Percentiles rank a stretch among this genome's conserved stretches.
phyloP scores from a whole-genome alignment of 2,113 vertebrate genomes.

The Xenopus borealis region DNA sequence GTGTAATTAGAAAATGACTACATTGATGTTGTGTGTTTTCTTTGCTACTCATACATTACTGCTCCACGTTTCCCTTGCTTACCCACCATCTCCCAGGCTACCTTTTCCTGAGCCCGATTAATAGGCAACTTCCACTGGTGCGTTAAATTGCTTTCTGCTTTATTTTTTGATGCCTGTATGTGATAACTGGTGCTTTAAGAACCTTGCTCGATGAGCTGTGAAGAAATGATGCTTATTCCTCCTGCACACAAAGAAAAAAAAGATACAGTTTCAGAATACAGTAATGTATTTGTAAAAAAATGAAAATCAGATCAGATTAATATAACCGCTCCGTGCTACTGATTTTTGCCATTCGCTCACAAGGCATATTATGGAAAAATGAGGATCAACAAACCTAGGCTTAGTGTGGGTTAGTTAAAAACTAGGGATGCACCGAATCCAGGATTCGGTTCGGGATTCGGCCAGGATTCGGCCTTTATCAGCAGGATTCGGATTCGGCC shows the following conservation, averaged over 20 bases:
- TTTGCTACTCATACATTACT: constrained; percentile 80
- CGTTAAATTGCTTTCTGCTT: constrained; percentile 94
- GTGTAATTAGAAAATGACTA: constrained; percentile 74
- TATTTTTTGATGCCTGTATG: constrained; percentile 46
- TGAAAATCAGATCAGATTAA: constrained; percentile 24
- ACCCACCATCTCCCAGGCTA: constrained; percentile 72
- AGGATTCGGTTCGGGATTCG: too few relatives aligned
- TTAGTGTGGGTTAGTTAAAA: too few relatives aligned
- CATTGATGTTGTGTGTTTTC: constrained; percentile 75
- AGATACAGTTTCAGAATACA: background rate
- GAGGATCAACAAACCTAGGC: background rate
- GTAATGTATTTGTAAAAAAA: background rate
- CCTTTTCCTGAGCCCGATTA: constrained; percentile 84
- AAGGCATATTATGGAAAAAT: background rate
- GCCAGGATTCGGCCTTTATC: too few relatives aligned
- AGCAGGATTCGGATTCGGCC: too few relatives aligned
- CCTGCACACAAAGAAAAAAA: constrained; percentile 15
- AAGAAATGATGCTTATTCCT: constrained; percentile 36
- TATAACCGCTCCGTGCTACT: background rate
- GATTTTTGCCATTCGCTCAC: constrained; percentile 17
- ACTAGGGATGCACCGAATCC: too few relatives aligned
- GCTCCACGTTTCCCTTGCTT: constrained; percentile 68
- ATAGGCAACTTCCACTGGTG: constrained; percentile 89
- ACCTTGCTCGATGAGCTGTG: constrained; percentile 39
- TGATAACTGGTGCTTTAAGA: constrained; percentile 69